phyloP scores from a whole-genome alignment of 2,797 vertebrate species.

The Podarcis lilfordi region DNA sequence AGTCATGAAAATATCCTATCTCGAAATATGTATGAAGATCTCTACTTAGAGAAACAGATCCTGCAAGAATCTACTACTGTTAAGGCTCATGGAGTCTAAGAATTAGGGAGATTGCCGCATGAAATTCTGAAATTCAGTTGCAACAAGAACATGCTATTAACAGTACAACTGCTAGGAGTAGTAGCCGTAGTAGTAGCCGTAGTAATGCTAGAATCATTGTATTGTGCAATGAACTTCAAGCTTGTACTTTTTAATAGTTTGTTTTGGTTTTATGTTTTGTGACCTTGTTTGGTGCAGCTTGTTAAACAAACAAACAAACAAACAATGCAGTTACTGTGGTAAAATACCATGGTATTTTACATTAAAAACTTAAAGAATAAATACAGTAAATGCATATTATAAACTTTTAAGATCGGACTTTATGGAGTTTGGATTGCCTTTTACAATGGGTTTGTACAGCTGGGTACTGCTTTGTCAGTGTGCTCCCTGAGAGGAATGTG shows the following conservation, averaged over 20 bases:
- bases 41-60: not conserved
- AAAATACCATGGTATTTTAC: too few relatives aligned
- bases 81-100: not conserved
- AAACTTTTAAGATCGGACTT: not conserved
- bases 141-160: not conserved
- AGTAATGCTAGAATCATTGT: not conserved
- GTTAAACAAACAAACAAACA: too few relatives aligned
- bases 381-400: not conserved
- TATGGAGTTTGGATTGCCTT: not conserved
- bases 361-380: not conserved
- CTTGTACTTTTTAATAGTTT: not conserved
- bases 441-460: not conserved
- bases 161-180: not conserved
- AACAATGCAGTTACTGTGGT: too few relatives aligned
- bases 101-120: not conserved
- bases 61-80: not conserved
- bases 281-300: too few relatives aligned
- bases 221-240: too few relatives aligned
- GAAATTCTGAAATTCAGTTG: not conserved
- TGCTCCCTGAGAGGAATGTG: too few relatives aligned
- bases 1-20: conserved; percentile 1
- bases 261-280: not conserved
- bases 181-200: too few relatives aligned
- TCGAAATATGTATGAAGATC: not conserved
- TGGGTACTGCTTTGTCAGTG: too few relatives aligned